phyloP scores from a whole-genome alignment of 2,113 vertebrate species.

The Falcunculus frontatus region DNA sequence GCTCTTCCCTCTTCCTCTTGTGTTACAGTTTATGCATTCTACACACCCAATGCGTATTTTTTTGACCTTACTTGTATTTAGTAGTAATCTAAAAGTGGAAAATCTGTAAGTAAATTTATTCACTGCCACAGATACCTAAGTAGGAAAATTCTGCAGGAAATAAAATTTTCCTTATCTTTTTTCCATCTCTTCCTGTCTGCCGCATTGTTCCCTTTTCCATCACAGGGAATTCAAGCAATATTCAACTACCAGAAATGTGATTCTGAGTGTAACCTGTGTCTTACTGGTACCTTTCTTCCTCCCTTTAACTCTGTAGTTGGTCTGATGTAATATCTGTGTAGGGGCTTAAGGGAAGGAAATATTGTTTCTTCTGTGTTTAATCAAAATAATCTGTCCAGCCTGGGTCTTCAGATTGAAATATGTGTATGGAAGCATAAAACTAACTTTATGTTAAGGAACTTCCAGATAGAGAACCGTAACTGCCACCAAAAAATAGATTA shows the following conservation, averaged over 20 bases:
- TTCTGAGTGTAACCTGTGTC: background rate
- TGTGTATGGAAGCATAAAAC: background rate
- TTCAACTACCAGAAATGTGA: background rate
- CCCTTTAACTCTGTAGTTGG: background rate
- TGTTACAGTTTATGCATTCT: background rate
- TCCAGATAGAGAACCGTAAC: background rate
- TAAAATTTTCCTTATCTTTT: background rate
- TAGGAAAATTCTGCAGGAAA: background rate
- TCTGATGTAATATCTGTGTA: background rate
- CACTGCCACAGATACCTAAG: background rate
- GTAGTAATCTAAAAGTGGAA: background rate
- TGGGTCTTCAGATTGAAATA: background rate
- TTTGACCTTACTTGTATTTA: background rate
- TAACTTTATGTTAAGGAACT: background rate
- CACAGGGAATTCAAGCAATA: background rate
- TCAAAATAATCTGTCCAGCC: background rate
- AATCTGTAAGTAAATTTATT: background rate
- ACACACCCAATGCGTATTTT: accelerated
- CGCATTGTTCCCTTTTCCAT: background rate
- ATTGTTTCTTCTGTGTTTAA: background rate
- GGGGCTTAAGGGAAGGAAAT: background rate
- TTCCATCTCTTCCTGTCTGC: background rate
- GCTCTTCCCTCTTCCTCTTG: background rate
- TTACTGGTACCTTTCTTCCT: background rate
- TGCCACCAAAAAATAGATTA: background rate